Evolutionary conservation across 2,888 invertebrate genomes (phyloP).

Genomic region (Gymnosoma rotundatum): DNA sequence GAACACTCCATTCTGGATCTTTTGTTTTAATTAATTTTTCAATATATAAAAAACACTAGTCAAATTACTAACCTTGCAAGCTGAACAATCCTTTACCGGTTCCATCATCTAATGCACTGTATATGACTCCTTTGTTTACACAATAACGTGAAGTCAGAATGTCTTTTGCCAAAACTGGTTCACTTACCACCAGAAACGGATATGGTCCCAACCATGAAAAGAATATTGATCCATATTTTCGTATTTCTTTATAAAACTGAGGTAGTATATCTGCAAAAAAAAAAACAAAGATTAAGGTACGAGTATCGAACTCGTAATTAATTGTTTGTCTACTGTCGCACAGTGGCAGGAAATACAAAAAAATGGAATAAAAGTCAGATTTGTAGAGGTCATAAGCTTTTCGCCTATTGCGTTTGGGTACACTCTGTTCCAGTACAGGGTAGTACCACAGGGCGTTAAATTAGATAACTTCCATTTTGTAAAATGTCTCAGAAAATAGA

Average conservation of each 20-base stretch:
- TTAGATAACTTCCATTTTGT: too few relatives aligned
- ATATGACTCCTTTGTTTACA: constrained; percentile 77
- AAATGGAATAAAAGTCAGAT: too few relatives aligned
- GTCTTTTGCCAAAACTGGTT: constrained; percentile 77
- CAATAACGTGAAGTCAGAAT: constrained; percentile 79
- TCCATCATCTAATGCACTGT: constrained; percentile 77
- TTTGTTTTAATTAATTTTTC: background rate
- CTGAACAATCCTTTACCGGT: constrained; percentile 78
- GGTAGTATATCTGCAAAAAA: constrained; percentile 73
- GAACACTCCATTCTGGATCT: constrained; percentile 79
- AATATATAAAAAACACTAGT: background rate
- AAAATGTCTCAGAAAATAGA: too few relatives aligned
- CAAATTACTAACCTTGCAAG: constrained; percentile 73
- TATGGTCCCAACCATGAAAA: constrained; percentile 80
- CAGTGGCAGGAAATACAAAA: too few relatives aligned
- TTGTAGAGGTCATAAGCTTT: too few relatives aligned
- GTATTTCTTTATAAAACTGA: constrained; percentile 71
- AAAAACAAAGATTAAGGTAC: background rate
- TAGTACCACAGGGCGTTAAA: too few relatives aligned
- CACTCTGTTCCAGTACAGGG: too few relatives aligned
- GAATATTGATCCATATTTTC: constrained; percentile 74
- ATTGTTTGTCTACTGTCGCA: too few relatives aligned
- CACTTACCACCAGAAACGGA: constrained; percentile 78
- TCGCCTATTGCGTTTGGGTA: too few relatives aligned
- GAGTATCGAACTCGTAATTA: too few relatives aligned